Evolutionary conservation across 2,888 invertebrate genomes (phyloP).

Genomic region (Icerya purchasi): DNA sequence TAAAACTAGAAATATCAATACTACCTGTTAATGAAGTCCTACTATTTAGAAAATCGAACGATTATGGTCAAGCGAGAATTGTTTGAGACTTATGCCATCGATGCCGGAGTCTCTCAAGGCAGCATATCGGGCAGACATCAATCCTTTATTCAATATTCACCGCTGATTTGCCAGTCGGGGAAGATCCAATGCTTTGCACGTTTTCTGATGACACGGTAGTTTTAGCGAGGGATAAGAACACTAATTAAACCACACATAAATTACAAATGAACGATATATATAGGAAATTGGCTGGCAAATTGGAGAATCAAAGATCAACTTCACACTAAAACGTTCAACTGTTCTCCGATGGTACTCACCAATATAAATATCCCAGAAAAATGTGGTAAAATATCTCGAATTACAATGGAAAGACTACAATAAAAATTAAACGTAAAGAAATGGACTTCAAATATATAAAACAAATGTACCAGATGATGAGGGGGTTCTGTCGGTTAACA

Average conservation of each 20-base stretch:
- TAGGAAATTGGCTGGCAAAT: not conserved
- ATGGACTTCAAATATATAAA: not conserved
- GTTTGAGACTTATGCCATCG: not conserved
- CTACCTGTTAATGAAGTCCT: not conserved
- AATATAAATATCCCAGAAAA: not conserved
- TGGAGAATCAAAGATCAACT: not conserved
- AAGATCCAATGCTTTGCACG: not conserved
- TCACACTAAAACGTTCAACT: not conserved
- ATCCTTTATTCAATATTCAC: not conserved
- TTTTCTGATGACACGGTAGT: not conserved
- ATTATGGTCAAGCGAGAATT: not conserved
- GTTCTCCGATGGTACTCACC: not conserved
- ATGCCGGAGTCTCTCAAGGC: too few species aligned
- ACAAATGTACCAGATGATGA: not conserved
- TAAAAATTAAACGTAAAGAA: not conserved
- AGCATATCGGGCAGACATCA: not conserved
- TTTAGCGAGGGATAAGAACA: not conserved
- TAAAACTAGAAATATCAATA: not conserved
- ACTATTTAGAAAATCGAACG: not conserved
- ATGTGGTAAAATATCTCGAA: not conserved
- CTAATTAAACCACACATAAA: not conserved
- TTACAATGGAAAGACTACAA: not conserved
- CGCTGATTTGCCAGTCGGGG: not conserved
- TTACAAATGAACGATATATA: not conserved
- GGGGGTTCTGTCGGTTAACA: too few species aligned